Evolutionary conservation across 1,140 invertebrate genomes (phyloP).

Genomic region (Lysiphlebus fabarum): DNA sequence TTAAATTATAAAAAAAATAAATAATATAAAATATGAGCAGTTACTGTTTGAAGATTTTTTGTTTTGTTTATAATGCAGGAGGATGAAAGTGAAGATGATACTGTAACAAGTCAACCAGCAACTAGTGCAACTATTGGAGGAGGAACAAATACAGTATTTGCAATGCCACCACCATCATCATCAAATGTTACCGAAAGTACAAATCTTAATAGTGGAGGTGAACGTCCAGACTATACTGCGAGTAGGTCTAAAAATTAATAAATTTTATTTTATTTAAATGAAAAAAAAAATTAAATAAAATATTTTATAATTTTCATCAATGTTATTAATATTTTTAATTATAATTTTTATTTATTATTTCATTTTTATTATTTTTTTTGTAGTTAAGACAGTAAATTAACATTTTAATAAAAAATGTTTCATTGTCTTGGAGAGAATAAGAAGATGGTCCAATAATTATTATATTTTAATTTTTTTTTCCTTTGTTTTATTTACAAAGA

Average conservation of each 20-base stretch:
- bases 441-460: too few relatives aligned
- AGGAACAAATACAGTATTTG: slow-evolving; percentile 20
- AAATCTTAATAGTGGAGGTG: slow-evolving; percentile 23
- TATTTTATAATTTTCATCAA: too few relatives aligned
- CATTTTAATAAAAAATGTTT: neutral
- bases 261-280: too few relatives aligned
- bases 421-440: neutral
- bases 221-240: slow-evolving; percentile 21
- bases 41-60: too few relatives aligned
- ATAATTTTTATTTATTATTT: too few relatives aligned
- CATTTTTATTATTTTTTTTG: neutral
- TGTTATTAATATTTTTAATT: too few relatives aligned
- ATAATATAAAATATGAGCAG: too few relatives aligned
- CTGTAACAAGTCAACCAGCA: slow-evolving; percentile 21
- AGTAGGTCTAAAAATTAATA: slow-evolving; percentile 23
- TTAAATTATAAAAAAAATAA: too few relatives aligned
- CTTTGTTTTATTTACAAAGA: too few relatives aligned
- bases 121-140: slow-evolving; percentile 19
- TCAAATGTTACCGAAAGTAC: slow-evolving; percentile 23
- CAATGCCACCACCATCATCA: slow-evolving; percentile 22
- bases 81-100: slow-evolving; percentile 21
- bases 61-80: slow-evolving; percentile 11
- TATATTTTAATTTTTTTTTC: too few relatives aligned
- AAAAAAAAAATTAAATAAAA: too few relatives aligned
- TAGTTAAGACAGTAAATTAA: neutral